A percentile compares a stretch with the other conserved stretches of the same genome.
Conservation (phyloP, 2,888 invertebrate genomes). For the Steinernema carpocapsae region DNA sequence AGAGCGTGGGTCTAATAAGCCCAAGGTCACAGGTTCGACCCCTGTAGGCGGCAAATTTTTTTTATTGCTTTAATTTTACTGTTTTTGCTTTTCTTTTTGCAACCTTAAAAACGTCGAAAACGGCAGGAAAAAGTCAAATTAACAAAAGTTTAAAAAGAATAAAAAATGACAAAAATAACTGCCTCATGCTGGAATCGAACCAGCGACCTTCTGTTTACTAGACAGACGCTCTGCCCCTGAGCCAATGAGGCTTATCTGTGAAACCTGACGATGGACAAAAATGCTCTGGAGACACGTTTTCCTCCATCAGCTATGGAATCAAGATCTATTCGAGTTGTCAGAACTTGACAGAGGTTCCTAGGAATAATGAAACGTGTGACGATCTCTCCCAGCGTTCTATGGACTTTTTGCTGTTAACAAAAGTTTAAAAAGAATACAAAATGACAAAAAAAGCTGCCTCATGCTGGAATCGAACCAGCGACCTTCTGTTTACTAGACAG, state of each 20-base stretch:
- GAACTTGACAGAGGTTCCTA: neutral
- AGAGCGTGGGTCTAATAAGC: slow-evolving; percentile 68
- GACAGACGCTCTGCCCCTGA: slow-evolving; percentile 60
- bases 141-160: neutral
- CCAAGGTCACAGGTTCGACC: slow-evolving; percentile 64
- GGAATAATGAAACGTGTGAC: neutral
- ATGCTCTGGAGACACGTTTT: neutral
- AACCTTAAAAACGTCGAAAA: neutral
- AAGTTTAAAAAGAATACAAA: too few relatives aligned
- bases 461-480: slow-evolving; percentile 56
- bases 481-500: slow-evolving; percentile 61
- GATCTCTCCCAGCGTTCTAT: neutral
- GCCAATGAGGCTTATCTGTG: slow-evolving; percentile 49
- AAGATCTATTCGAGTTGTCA: neutral
- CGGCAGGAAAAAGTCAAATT: neutral
- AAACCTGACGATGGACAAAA: neutral
- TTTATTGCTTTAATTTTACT: neutral
- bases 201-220: slow-evolving; percentile 61
- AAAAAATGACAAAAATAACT: slow-evolving; percentile 37
- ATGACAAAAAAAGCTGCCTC: too few relatives aligned
- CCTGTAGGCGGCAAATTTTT: slow-evolving; percentile 58
- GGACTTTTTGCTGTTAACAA: slow-evolving; percentile 5
- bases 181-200: slow-evolving; percentile 63
- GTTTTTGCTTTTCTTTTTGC: neutral
- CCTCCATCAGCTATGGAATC: neutral